phyloP scores from a whole-genome alignment of 2,888 invertebrate genomes.

The Cataglyphis albicans region DNA sequence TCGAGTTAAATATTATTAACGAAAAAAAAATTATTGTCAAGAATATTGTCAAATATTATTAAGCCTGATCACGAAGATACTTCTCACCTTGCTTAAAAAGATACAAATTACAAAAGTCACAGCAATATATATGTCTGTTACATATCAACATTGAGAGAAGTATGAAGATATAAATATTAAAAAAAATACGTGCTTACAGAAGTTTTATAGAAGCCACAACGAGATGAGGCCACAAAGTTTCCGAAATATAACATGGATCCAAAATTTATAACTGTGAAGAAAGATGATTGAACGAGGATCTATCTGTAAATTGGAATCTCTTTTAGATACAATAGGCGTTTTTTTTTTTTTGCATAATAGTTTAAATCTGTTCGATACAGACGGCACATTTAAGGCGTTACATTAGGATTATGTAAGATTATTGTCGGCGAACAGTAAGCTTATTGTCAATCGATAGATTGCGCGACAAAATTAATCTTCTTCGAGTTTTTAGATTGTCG shows the following conservation, averaged over 20 bases:
- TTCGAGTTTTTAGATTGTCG: not conserved
- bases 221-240: not conserved
- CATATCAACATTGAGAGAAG: conserved; percentile 10
- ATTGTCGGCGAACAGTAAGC: conserved; percentile 48
- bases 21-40: not conserved
- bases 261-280: conserved; percentile 11
- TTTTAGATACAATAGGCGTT: not conserved
- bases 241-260: conserved; percentile 4
- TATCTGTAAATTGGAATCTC: not conserved
- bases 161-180: conserved; percentile 33
- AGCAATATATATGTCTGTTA: not conserved
- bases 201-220: not conserved
- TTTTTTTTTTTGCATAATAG: not conserved
- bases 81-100: conserved; percentile 22
- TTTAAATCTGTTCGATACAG: conserved; percentile 45
- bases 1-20: conserved; percentile 2
- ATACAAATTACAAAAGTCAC: conserved; percentile 21
- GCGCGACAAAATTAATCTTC: conserved; percentile 17
- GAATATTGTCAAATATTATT: not conserved
- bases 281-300: conserved; percentile 1
- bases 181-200: conserved; percentile 11
- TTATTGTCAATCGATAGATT: conserved; percentile 47
- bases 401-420: conserved; percentile 54
- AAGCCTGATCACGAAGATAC: not conserved
- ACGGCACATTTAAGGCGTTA: conserved; percentile 51